Evolutionary conservation across 2,797 vertebrate species (phyloP).

Genomic region (Clamator glandarius): DNA sequence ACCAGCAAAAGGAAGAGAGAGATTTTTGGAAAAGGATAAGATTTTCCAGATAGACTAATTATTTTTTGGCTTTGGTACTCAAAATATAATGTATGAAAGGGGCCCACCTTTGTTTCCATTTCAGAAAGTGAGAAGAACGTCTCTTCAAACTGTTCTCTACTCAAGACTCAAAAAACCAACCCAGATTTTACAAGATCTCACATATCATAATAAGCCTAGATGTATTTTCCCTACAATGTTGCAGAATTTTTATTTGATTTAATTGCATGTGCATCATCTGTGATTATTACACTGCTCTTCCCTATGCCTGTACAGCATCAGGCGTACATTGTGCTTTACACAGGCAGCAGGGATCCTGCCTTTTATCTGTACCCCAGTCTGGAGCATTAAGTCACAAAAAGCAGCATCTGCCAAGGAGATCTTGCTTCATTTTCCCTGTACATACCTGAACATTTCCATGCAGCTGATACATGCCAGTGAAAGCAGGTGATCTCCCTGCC

Average conservation of each 20-base stretch:
- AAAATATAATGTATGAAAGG: neutral
- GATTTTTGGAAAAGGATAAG: neutral
- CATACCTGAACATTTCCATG: neutral
- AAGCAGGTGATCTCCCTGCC: neutral
- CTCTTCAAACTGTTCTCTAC: neutral
- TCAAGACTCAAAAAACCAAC: neutral
- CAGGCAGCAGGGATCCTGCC: neutral
- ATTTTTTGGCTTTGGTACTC: neutral
- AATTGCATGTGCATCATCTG: rapidly evolving
- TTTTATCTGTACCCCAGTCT: neutral
- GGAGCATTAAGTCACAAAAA: neutral
- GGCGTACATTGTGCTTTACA: rapidly evolving
- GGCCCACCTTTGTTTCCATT: neutral
- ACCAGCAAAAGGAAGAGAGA: neutral
- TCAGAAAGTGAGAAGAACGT: neutral
- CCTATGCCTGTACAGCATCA: neutral
- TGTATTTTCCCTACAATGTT: neutral
- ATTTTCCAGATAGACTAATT: neutral
- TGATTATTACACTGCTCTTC: neutral
- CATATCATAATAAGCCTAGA: neutral
- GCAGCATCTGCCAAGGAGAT: neutral
- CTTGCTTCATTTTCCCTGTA: neutral
- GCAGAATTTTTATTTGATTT: neutral
- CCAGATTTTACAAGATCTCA: neutral
- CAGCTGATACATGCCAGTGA: neutral